phyloP scores from a whole-genome alignment of 2,888 invertebrate species.

The Thymelicus lineola region DNA sequence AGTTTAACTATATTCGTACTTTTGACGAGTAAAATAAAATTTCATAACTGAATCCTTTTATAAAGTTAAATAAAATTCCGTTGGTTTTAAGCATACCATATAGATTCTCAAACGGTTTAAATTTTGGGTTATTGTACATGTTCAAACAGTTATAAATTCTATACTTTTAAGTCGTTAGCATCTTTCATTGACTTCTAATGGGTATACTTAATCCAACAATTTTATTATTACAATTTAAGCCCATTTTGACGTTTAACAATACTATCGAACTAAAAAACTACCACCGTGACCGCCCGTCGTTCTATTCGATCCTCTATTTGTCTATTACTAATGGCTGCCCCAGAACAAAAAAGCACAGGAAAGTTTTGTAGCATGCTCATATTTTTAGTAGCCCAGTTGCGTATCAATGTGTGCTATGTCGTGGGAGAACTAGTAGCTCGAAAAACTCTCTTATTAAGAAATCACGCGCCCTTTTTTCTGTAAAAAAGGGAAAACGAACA shows the following conservation, averaged over 20 bases:
- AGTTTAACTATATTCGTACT: no score
- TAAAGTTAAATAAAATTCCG: no score
- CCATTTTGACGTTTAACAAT: background rate
- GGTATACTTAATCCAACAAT: no score
- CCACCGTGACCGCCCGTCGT: background rate
- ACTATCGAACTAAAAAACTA: background rate
- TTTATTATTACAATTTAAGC: no score
- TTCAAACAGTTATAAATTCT: no score
- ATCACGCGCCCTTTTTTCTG: conserved; percentile 83
- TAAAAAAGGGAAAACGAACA: conserved; percentile 84
- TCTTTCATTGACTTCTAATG: no score
- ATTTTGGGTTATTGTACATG: no score
- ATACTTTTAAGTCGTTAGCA: no score
- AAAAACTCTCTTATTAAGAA: conserved; percentile 75
- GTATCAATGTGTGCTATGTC: conserved; percentile 32
- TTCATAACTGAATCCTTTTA: no score
- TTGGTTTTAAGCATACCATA: no score
- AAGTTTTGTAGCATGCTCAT: conserved; percentile 14
- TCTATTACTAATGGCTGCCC: background rate
- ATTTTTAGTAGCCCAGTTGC: background rate
- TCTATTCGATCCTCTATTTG: background rate
- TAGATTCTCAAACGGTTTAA: no score
- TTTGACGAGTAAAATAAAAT: no score
- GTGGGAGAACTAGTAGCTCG: conserved; percentile 37
- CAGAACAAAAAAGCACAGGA: conserved; percentile 5